Base-by-base conservation (phyloP, 2,888 invertebrate species). In the Ophraella communa region DNA sequence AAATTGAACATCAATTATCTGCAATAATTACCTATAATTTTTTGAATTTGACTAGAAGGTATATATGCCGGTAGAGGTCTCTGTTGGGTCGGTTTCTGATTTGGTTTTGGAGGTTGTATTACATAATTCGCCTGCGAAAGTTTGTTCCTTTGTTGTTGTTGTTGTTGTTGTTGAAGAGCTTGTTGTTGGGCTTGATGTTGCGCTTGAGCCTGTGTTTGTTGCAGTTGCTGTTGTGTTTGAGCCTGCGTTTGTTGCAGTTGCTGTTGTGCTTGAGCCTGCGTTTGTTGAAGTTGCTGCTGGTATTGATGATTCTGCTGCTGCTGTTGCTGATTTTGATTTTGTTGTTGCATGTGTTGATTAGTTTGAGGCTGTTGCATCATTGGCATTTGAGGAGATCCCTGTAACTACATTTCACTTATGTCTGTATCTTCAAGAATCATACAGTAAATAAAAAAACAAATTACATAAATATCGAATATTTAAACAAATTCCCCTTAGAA, bases 11-110 rank as follows among this genome's bases (percentile, higher is more conserved):
- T n/a, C n/a, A n/a, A n/a, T n/a, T n/a, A n/a, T n/a, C n/a, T n/a
- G n/a, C n/a, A n/a, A n/a, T n/a, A n/a, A n/a, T 68, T 73, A 80
- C 80, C 80, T 44, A 81, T 81, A 64, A 81, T 80, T 67, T 79
- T 74, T 62, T 80, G 77, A 52, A 81, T 80, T 66, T 80, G 80
- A 70, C 75, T 77, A 5, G 79, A 78, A 54, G 77, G 77, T 39
- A 80, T 75, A 59, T 76, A 80, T 7, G 77, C 56, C 3, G 80
- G 80, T 54, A 80, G 67, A 8, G 79, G 76, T 55, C 73, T 64
- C 44, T 75, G 76, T 42, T 71, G 71, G 33, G 70, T 67, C 5
- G 77, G 73, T 51, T 70, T 71, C 33, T 66, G 66, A 56, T 73
- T 72, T 2, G 69, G 63, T 55, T 67, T 75, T 1, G 76, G 75